These are phyloP conservation scores for Pteria penguin DNA, from an alignment of 2,888 invertebrate species.

Conservation along the genomic window DNA sequence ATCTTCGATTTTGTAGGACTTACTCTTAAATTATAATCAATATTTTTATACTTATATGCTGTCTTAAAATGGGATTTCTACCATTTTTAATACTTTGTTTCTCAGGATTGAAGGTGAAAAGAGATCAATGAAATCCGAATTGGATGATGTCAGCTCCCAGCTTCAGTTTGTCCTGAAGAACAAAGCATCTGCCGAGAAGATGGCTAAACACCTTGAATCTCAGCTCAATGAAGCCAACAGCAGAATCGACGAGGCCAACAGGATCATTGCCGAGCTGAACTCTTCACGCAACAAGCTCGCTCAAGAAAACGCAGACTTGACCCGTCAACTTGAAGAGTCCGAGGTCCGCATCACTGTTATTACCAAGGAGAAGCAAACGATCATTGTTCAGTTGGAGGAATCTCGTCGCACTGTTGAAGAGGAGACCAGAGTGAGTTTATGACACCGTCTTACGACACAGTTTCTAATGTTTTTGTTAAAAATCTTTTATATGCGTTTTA, in stretches of 20 bases:
- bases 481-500: too few species aligned
- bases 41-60: too few species aligned
- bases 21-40: too few species aligned
- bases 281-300: slow-evolving; percentile 94
- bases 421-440: slow-evolving; percentile 86
- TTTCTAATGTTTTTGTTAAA: too few species aligned
- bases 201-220: slow-evolving; percentile 97
- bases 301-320: slow-evolving; percentile 97
- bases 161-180: slow-evolving; percentile 98
- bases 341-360: slow-evolving; percentile 97
- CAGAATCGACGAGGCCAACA: slow-evolving; percentile 98
- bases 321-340: slow-evolving; percentile 98
- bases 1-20: too few species aligned
- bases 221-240: slow-evolving; percentile 96
- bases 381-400: slow-evolving; percentile 98
- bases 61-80: too few species aligned
- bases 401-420: slow-evolving; percentile 98
- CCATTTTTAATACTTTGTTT: too few species aligned
- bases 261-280: slow-evolving; percentile 95
- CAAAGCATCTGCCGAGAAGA: slow-evolving; percentile 98
- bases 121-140: slow-evolving; percentile 97
- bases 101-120: slow-evolving; percentile 81
- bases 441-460: too few species aligned
- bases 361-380: slow-evolving; percentile 93
- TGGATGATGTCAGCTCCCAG: slow-evolving; percentile 97